Evolutionary conservation across 2,797 vertebrate genomes (phyloP).

Genomic region (Setipinna tenuifilis): DNA sequence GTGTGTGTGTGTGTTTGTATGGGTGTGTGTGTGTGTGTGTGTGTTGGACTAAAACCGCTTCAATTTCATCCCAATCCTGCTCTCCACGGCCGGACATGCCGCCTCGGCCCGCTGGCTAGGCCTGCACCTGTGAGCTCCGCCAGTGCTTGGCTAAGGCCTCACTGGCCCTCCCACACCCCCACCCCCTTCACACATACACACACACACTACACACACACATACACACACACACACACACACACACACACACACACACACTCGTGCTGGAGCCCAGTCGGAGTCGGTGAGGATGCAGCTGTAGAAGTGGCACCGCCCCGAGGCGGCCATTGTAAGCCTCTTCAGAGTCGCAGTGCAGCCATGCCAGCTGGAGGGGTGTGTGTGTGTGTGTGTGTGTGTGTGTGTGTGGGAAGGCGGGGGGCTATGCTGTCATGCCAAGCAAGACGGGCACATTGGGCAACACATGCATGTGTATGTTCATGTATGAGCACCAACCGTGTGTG

Average conservation of each 20-base stretch:
- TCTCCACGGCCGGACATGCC: background rate
- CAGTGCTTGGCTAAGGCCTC: background rate
- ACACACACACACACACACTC: too few species aligned
- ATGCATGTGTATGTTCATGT: too few species aligned
- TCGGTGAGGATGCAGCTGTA: conserved; percentile 64
- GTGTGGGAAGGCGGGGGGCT: background rate
- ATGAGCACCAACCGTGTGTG: too few species aligned
- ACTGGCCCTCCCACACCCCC: background rate
- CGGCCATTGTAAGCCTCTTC: conserved; percentile 66
- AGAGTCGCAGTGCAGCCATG: conserved; percentile 58
- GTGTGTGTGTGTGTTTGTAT: too few species aligned
- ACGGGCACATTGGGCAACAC: background rate
- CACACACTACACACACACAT: too few species aligned
- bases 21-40: too few species aligned
- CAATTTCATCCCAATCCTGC: background rate
- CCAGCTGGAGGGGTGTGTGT: conserved; percentile 51
- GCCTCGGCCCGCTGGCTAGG: conserved; percentile 48
- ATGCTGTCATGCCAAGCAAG: background rate
- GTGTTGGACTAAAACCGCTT: background rate
- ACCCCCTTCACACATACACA: too few species aligned
- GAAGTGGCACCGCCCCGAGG: conserved; percentile 59
- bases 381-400: background rate
- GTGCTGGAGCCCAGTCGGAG: conserved; percentile 31
- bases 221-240: too few species aligned
- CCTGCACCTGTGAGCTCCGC: conserved; percentile 60